phyloP scores from a whole-genome alignment of 2,888 invertebrate genomes.

The Empis livida region DNA sequence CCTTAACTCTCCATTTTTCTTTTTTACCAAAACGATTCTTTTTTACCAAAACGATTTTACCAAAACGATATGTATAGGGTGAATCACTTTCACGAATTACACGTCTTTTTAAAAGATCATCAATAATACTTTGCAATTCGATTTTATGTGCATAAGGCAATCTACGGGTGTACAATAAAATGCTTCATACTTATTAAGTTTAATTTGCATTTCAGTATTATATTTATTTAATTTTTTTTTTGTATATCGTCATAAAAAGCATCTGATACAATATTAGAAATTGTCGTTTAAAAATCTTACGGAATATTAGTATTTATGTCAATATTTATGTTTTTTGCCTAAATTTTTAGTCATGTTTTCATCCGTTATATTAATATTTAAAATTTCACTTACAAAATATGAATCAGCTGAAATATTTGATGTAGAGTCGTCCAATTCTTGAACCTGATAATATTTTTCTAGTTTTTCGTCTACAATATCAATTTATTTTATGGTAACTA shows the following conservation, averaged over 20 bases:
- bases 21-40: slow-evolving; percentile 13
- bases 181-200: slow-evolving; percentile 6
- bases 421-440: no score
- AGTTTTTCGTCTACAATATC: not conserved
- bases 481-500: not conserved
- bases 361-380: slow-evolving; percentile 7
- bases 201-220: slow-evolving; percentile 6
- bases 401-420: not conserved
- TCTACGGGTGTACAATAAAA: slow-evolving; percentile 9
- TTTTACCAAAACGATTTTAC: slow-evolving; percentile 11
- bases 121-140: slow-evolving; percentile 10
- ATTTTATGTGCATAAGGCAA: slow-evolving; percentile 7
- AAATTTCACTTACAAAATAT: slow-evolving; percentile 6
- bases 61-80: slow-evolving; percentile 11
- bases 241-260: not conserved
- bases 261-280: no score
- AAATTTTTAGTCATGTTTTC: not conserved
- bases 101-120: slow-evolving; percentile 4
- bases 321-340: slow-evolving; percentile 4
- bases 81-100: slow-evolving; percentile 11
- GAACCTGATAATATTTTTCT: slow-evolving; percentile 2
- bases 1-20: slow-evolving; percentile 12
- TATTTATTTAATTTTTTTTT: not conserved
- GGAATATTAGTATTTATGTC: slow-evolving; percentile 1
- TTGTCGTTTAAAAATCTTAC: not conserved